Conservation (phyloP, 2,797 vertebrate species). For the Tachyglossus aculeatus region DNA sequence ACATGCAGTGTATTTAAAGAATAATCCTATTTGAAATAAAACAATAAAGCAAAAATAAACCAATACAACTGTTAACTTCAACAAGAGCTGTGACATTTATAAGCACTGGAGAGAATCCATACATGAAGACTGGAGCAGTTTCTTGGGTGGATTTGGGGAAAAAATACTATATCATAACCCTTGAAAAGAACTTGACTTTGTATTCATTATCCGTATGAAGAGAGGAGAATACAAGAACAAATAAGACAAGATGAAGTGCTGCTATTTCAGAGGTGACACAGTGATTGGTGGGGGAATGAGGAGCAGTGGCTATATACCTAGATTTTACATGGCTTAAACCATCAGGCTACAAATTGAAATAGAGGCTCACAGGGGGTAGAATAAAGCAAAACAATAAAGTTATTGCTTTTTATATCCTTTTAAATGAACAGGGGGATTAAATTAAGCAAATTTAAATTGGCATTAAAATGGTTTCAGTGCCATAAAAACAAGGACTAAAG, state of each 20-base stretch:
- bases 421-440: constrained; percentile 40
- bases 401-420: constrained; percentile 26
- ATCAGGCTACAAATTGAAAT: constrained; percentile 10
- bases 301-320: neutral
- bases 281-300: neutral
- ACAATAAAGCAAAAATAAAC: too few species aligned
- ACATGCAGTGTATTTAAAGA: too few species aligned
- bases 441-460: constrained; percentile 38
- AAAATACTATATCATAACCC: neutral
- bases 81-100: too few species aligned
- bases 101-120: too few species aligned
- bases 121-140: too few species aligned
- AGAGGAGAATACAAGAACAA: neutral
- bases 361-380: neutral
- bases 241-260: neutral
- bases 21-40: too few species aligned
- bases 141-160: too few species aligned
- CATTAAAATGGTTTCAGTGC: constrained; percentile 26
- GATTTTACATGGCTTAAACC: neutral
- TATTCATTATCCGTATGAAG: neutral
- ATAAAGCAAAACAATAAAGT: constrained; percentile 22
- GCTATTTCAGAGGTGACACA: neutral
- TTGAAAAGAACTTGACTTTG: neutral
- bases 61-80: too few species aligned
- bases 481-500: constrained; percentile 15